These are phyloP conservation scores for Pipa parva DNA, from an alignment of 2,113 vertebrate genomes.

Conservation along the genomic window DNA sequence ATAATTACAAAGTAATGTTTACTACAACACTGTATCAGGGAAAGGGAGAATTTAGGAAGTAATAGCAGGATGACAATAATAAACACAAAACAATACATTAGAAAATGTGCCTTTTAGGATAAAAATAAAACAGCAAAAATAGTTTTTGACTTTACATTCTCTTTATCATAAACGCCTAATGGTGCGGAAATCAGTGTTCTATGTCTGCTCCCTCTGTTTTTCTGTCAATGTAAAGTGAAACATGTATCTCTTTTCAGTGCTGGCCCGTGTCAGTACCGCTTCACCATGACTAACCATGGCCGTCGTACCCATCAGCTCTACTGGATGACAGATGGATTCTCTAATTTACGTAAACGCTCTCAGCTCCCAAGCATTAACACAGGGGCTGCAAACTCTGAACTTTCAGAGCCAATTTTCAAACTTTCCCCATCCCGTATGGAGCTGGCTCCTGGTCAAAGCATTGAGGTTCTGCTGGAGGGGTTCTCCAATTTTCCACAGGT, in stretches of 20 bases:
- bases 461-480: constrained; percentile 67
- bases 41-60: no score
- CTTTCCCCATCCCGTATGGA: constrained; percentile 63
- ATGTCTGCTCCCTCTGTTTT: no score
- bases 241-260: not conserved
- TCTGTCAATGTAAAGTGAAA: not conserved
- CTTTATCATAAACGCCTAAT: no score
- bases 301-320: constrained; percentile 62
- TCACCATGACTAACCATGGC: constrained; percentile 76
- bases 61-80: no score
- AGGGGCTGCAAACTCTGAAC: not conserved
- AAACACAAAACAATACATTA: no score
- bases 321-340: constrained; percentile 65
- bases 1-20: no score
- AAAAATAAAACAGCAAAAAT: no score
- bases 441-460: constrained; percentile 65
- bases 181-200: no score
- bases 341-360: constrained; percentile 15
- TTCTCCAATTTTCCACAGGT: constrained; percentile 68
- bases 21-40: no score
- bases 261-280: constrained; percentile 58
- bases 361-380: constrained; percentile 14
- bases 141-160: no score
- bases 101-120: no score
- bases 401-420: constrained; percentile 57